These are phyloP conservation scores for Diogma glabrata DNA, from an alignment of 2,888 invertebrate genomes.

Conservation along the genomic window DNA sequence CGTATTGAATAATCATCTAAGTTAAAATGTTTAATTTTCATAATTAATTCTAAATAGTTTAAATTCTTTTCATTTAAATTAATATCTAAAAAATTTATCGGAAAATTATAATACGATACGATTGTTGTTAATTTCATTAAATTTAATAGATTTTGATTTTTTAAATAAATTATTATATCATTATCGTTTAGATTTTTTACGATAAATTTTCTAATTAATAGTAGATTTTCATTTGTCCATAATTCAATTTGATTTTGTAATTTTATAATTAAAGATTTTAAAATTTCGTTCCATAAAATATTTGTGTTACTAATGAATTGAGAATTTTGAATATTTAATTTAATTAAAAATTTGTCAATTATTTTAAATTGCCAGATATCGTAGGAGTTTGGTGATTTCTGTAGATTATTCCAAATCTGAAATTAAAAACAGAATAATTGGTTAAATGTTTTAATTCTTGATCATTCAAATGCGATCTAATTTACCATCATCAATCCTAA, in stretches of 20 bases:
- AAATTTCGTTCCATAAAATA: slow-evolving; percentile 1
- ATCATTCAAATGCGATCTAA: slow-evolving; percentile 14
- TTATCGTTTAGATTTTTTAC: neutral
- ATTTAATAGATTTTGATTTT: neutral
- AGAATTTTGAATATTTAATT: neutral
- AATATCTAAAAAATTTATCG: neutral
- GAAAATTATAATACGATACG: neutral
- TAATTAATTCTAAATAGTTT: neutral
- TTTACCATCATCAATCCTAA: slow-evolving; percentile 54
- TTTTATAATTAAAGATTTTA: slow-evolving; percentile 3
- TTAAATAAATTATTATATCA: neutral
- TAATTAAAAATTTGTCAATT: slow-evolving; percentile 40
- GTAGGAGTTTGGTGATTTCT: slow-evolving; percentile 40
- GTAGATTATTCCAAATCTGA: slow-evolving; percentile 46
- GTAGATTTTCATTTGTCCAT: slow-evolving; percentile 1
- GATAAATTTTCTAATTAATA: neutral
- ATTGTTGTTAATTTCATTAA: neutral
- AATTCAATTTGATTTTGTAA: too few relatives aligned
- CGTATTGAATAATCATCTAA: neutral
- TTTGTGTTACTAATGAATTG: neutral
- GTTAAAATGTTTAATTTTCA: neutral
- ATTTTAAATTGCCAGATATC: slow-evolving; percentile 69
- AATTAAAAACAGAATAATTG: slow-evolving; percentile 21
- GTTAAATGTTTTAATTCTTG: slow-evolving; percentile 13
- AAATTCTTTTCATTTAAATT: too few relatives aligned